Evolutionary conservation across 2,113 vertebrate species (phyloP), one percentile per base, ranked within the genome.

Genomic region (Phyllopteryx taeniolatus): DNA sequence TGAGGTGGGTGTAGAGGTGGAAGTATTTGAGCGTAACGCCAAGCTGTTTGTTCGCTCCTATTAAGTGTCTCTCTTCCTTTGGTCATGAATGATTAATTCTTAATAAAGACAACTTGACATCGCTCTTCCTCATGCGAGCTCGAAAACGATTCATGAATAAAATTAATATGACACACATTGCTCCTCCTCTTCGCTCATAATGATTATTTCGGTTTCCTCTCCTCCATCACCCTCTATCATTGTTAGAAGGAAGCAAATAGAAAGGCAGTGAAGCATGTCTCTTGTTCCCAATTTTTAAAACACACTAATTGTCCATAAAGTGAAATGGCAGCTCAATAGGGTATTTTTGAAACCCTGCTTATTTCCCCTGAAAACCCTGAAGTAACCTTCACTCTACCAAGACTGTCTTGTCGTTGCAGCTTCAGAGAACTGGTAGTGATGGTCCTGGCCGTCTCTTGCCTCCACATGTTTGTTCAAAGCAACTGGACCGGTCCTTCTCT

Each of bases 401-500:
- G 49, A 15, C 56, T 66, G 20, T 72, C 5, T 17, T 59, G 22
- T 71, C 11, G 27, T 22, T 74, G 39, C 64, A 64, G 54, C 46
- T 65, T 49, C 12, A 99, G 96, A 85, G 92, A 96, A 82, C 87
- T 89, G 72, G 84, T 89, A 51, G 64, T 97, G 8, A 90, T 98
- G 90, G 88, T 93, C 0, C 79, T 98, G 78, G 95, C 95, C 0
- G 95, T 96, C 33, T 89, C 93, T 67, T 96, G 95, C 79, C 92
- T 99, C 74, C 95, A 98, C 60, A 89, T 96, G 65, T 99, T 98
- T 53, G 93, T 93, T 73, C 96, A 98, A 89, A 96, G 92, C 85
- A 99, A 99, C 91, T 99, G 98, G 97, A 99, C 96, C 0, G 98
- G 98, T 5, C 98, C 98, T 71, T 89, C 89, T 8, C 79, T 94